Conservation (phyloP, 2,113 vertebrate species). For the Podiceps cristatus region DNA sequence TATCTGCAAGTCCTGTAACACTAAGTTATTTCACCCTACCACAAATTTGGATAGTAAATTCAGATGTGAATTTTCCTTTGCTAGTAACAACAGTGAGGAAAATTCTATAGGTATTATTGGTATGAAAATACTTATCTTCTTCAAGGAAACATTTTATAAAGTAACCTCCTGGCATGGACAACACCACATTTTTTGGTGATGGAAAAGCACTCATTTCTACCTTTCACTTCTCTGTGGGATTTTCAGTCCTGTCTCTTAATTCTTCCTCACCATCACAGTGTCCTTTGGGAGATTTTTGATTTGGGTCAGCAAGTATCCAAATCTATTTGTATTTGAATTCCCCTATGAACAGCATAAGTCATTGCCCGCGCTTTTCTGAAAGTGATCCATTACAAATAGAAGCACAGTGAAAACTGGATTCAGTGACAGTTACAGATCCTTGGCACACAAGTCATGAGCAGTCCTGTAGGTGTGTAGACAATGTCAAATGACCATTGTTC, state of each 20-base stretch:
- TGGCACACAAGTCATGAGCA: background rate
- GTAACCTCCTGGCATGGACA: background rate
- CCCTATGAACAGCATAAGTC: background rate
- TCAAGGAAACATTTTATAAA: background rate
- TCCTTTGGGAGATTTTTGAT: background rate
- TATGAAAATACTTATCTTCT: background rate
- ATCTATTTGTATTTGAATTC: background rate
- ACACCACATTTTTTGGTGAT: background rate
- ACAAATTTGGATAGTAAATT: background rate
- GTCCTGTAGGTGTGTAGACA: background rate
- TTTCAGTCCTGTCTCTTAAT: background rate
- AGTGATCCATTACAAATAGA: background rate
- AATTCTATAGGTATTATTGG: background rate
- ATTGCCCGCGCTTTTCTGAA: background rate
- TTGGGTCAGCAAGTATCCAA: background rate
- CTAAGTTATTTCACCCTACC: background rate
- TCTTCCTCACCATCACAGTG: background rate
- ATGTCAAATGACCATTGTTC: background rate
- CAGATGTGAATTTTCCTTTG: background rate
- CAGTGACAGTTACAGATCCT: background rate
- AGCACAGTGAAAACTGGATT: background rate
- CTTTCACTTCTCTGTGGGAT: background rate
- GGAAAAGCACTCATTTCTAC: background rate
- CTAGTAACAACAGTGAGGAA: background rate
- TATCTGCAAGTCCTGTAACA: background rate